Percentiles rank a stretch among this genome's conserved stretches.
Evolutionary conservation across 2,797 vertebrate genomes (phyloP).

Genomic region (Alexandromys oeconomus): DNA sequence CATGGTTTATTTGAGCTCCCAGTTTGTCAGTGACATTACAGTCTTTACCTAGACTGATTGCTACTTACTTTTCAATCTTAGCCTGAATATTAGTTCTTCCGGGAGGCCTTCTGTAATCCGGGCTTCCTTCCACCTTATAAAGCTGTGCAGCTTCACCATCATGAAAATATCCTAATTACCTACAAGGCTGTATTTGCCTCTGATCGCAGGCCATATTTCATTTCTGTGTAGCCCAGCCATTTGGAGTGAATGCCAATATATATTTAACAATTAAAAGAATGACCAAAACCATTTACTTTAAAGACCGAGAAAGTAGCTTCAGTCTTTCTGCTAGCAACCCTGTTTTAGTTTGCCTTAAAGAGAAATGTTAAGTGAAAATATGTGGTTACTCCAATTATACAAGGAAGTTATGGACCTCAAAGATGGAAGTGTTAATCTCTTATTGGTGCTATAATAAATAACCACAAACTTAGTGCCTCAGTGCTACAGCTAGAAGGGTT

Average conservation of each 20-base stretch:
- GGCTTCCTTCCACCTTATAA: neutral
- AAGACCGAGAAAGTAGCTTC: neutral
- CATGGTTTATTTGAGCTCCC: conserved; percentile 29
- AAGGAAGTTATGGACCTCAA: conserved; percentile 11
- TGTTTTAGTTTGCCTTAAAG: conserved; percentile 43
- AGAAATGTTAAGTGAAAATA: conserved; percentile 62
- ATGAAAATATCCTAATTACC: neutral
- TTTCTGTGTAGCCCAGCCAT: neutral
- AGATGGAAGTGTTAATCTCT: conserved; percentile 6
- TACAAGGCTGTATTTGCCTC: neutral
- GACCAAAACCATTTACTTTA: conserved; percentile 41
- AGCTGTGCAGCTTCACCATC: neutral
- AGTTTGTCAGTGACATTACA: neutral
- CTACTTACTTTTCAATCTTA: neutral
- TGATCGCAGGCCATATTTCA: neutral
- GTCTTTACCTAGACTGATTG: conserved; percentile 17
- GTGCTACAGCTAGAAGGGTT: neutral
- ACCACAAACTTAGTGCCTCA: neutral
- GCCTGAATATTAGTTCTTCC: neutral
- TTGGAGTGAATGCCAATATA: neutral
- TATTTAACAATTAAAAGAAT: conserved; percentile 51
- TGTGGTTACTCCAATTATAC: neutral
- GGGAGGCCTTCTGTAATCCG: neutral
- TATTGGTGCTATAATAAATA: conserved; percentile 11
- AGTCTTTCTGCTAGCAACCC: neutral